Base-by-base conservation (phyloP, 2,113 vertebrate species). In the Podiceps cristatus region DNA sequence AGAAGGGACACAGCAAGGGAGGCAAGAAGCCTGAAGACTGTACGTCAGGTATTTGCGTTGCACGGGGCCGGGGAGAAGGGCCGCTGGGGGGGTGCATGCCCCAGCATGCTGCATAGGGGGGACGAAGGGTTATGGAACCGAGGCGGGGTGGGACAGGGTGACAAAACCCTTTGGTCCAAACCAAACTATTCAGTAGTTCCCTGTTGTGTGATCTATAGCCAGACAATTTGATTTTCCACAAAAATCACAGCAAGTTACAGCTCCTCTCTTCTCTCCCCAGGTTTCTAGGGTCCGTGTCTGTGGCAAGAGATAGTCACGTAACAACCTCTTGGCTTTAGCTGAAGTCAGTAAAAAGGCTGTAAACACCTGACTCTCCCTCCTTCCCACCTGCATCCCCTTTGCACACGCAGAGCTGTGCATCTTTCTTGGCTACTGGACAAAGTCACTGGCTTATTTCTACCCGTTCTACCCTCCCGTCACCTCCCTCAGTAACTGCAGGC, bases 61-160 rank as follows among this genome's bases (percentile, higher is more conserved):
- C 35, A 23, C 14, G 5, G 3, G 13, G 22, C 17, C 4, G 3
- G 27, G 17, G 3, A 31, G 25, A 42, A 29, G 33, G 49, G 49
- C 29, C 35, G 15, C 31, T 50, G 11, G 18, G 37, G 37, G 11
- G 29, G 15, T 19, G 47, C 42, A 56, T 31, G 25, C 42, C 62
- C 55, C 49, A 59, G 24, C 16, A 10, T 2, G 3, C 35, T 25
- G 5, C 33, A 14, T 4, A 2, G 25, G 0, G 15, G 15, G n/a
- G 15, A 27, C 2, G 60, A 59, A 17, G 16, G 72, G 29, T 23
- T 13, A 3, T 4, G 16, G 74, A 68, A 53, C 20, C 3, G 14
- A 72, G 19, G 64, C 0, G 0, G 25, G 33, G 12, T 64, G 33
- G 19, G 11, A 62, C 11, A 58, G 27, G 33, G 28, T 4, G 7